Percentiles rank a stretch among this genome's conserved stretches.
Evolutionary conservation across 2,113 vertebrate genomes (phyloP).

Genomic region (Eurypyga helias): DNA sequence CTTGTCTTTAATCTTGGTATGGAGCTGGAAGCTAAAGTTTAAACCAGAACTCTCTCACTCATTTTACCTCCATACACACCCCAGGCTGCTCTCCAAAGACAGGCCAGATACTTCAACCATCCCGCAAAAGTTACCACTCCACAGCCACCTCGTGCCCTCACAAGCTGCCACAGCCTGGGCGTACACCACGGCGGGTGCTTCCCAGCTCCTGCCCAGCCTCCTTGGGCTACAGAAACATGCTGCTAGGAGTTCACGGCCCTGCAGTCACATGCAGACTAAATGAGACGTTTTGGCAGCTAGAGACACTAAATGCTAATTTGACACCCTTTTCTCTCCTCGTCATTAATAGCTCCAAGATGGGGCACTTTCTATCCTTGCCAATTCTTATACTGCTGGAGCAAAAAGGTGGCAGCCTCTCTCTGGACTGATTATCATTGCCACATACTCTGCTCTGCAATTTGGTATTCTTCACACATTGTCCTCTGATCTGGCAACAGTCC

Average conservation of each 20-base stretch:
- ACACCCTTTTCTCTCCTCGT: not conserved
- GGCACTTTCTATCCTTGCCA: not conserved
- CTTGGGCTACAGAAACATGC: not conserved
- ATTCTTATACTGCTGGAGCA: not conserved
- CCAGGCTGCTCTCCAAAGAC: not conserved
- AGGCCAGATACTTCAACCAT: not conserved
- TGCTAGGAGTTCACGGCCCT: not conserved
- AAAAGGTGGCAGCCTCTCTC: not conserved
- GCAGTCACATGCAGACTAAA: not conserved
- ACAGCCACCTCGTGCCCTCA: not conserved
- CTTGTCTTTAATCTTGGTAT: not conserved
- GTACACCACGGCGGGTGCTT: rapidly evolving
- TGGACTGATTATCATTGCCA: not conserved
- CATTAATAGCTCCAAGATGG: not conserved
- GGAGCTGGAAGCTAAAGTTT: not conserved
- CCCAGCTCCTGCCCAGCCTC: not conserved
- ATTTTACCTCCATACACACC: not conserved
- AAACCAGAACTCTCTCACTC: not conserved
- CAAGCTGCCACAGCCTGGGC: rapidly evolving
- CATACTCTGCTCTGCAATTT: not conserved
- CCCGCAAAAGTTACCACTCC: not conserved
- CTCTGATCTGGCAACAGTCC: not conserved
- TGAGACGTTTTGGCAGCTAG: not conserved
- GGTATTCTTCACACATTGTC: not conserved
- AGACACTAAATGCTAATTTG: conserved; percentile 2